A percentile compares a stretch with the other conserved stretches of the same genome.
These are phyloP conservation scores for Perca fluviatilis DNA, from an alignment of 2,113 vertebrate species.

Conservation along the genomic window DNA sequence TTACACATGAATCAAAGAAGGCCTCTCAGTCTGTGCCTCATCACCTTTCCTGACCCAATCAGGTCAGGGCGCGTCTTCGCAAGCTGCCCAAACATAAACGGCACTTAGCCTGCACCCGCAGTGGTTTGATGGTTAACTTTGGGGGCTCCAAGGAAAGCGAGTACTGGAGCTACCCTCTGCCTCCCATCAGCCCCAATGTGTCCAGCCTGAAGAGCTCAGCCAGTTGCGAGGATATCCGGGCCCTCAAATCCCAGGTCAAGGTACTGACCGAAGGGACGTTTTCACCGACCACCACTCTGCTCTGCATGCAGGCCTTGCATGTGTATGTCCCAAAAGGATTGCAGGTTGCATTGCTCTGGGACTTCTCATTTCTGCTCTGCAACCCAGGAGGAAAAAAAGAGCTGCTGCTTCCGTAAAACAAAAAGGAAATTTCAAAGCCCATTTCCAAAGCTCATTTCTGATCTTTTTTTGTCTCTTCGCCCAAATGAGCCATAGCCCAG, in stretches of 20 bases:
- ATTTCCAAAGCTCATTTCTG: conserved; percentile 65
- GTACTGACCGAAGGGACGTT: conserved; percentile 67
- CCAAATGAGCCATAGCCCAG: not conserved
- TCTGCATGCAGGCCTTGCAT: conserved; percentile 73
- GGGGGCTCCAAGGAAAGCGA: conserved; percentile 74
- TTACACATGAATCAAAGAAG: conserved; percentile 1
- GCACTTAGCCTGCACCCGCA: conserved; percentile 83
- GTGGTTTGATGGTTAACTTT: conserved; percentile 76
- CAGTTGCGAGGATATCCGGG: conserved; percentile 58
- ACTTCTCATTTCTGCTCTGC: conserved; percentile 41
- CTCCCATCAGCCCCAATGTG: conserved; percentile 79
- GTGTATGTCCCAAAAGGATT: conserved; percentile 33
- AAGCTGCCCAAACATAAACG: conserved; percentile 76
- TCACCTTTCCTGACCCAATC: conserved; percentile 68
- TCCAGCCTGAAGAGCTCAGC: conserved; percentile 53
- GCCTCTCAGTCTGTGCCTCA: conserved; percentile 50
- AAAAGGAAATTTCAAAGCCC: conserved; percentile 2
- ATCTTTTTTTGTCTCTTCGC: conserved; percentile 54
- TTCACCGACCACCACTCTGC: conserved; percentile 4
- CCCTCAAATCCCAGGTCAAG: conserved; percentile 66
- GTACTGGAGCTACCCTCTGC: conserved; percentile 85
- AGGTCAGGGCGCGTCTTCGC: conserved; percentile 71
- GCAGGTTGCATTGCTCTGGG: conserved; percentile 31
- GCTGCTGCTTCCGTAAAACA: conserved; percentile 7
- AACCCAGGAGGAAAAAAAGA: conserved; percentile 25